Evolutionary conservation across 2,888 invertebrate species (phyloP), one percentile per base, ranked within the genome.

Genomic region (Cheilosia vulpina): DNA sequence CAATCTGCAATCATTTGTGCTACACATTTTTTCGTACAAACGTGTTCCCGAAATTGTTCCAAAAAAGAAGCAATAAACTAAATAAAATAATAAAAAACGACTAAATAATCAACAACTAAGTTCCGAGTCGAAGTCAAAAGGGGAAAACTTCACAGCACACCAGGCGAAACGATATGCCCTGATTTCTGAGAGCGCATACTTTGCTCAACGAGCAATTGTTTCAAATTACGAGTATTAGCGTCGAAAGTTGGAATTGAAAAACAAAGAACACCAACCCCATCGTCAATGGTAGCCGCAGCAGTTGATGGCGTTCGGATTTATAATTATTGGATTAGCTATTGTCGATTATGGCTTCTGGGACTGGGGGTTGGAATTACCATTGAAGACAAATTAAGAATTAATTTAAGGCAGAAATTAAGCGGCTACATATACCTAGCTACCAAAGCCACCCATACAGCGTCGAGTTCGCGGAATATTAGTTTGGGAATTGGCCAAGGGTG

Each of bases 311-410:
- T 75, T 73, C 60, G 71, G 76, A 81, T 81, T 76, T 85, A 81
- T 81, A 85, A 85, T 85, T 85, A 85, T 85, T 85, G 81, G 76
- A 85, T 85, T 76, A 85, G 76, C 81, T 77, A 72, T 77, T 68
- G 71, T 81, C 77, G 81, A 85, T 85, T 85, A 76, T 72, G 52
- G 57, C 52, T 15, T 52, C 45, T 9, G 9, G 31, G 69, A 65
- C 43, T 60, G 27, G 63, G 41, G 71, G 41, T 43, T 47, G 47
- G 47, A 76, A 71, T 75, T 66, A 65, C 57, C 68, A 81, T 81
- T 68, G 81, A 81, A 68, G 38, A 50, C 47, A 62, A 72, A 85
- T 81, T 72, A 68, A 85, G 81, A 76, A 80, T 85, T 75, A 85
- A 85, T 85, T 72, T 68, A 77, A 77, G 65, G 43, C 66, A 60